phyloP scores from a whole-genome alignment of 2,888 invertebrate species.

The Lamellibrachia columna region DNA sequence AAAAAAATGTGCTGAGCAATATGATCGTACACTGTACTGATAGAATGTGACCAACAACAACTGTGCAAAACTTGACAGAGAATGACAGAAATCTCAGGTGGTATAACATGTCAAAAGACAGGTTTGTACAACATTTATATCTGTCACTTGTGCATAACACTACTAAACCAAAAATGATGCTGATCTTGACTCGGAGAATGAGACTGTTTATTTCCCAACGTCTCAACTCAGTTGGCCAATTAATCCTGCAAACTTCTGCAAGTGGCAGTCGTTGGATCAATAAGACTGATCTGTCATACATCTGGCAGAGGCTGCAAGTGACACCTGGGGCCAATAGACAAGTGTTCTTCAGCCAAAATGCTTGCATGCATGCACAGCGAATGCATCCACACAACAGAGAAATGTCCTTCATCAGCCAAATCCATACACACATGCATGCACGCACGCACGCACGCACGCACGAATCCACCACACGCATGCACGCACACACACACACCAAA shows the following conservation, averaged over 20 bases:
- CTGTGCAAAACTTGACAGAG: too few relatives aligned
- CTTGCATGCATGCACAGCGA: neutral
- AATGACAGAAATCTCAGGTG: too few relatives aligned
- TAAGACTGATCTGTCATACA: neutral
- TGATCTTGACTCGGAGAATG: neutral
- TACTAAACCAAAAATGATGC: too few relatives aligned
- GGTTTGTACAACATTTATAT: too few relatives aligned
- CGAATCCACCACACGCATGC: neutral
- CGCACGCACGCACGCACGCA: neutral
- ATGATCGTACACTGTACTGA: too few relatives aligned
- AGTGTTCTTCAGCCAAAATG: neutral
- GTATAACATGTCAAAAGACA: too few relatives aligned
- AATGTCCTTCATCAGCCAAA: too few relatives aligned
- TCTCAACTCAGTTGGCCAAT: neutral
- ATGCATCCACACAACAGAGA: neutral
- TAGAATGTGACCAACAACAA: too few relatives aligned
- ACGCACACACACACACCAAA: neutral
- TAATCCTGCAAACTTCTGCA: conserved; percentile 4
- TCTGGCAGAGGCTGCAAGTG: neutral
- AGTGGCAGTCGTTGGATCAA: neutral
- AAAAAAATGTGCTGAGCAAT: too few relatives aligned
- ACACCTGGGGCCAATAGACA: neutral
- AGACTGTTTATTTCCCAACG: neutral
- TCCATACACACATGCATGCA: neutral
- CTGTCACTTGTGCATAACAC: too few relatives aligned